phyloP scores from a whole-genome alignment of 2,113 vertebrate species.

The Gadus chalcogrammus region DNA sequence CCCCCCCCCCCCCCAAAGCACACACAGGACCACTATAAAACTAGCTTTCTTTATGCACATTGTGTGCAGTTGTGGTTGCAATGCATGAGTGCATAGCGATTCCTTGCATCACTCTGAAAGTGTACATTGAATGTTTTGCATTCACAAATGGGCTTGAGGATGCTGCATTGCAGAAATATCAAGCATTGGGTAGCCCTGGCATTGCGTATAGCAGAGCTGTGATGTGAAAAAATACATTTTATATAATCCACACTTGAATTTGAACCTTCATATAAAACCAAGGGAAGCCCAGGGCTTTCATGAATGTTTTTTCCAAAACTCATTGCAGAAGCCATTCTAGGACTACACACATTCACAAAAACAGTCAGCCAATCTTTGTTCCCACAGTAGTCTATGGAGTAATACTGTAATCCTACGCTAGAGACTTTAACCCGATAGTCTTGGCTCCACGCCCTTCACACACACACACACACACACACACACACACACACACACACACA shows the following conservation, averaged over 20 bases:
- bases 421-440: conserved; percentile 51
- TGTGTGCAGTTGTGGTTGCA: too few relatives aligned
- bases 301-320: background rate
- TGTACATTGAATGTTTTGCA: too few relatives aligned
- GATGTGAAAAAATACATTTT: background rate
- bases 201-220: background rate
- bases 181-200: background rate
- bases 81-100: too few relatives aligned
- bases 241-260: background rate
- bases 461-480: background rate
- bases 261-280: background rate
- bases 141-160: too few relatives aligned
- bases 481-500: background rate
- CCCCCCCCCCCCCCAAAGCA: background rate
- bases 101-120: too few relatives aligned
- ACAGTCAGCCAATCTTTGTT: conserved; percentile 66
- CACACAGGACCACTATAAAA: background rate
- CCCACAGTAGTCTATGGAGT: conserved; percentile 40
- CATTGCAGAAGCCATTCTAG: background rate
- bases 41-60: too few relatives aligned
- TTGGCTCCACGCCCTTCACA: conserved; percentile 42
- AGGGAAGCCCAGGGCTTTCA: background rate
- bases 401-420: conserved; percentile 54
- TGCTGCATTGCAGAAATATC: too few relatives aligned
- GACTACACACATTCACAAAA: conserved; percentile 13